Evolutionary conservation across 2,113 vertebrate genomes (phyloP), one percentile per base, ranked within the genome.

Genomic region (Holacanthus passer): DNA sequence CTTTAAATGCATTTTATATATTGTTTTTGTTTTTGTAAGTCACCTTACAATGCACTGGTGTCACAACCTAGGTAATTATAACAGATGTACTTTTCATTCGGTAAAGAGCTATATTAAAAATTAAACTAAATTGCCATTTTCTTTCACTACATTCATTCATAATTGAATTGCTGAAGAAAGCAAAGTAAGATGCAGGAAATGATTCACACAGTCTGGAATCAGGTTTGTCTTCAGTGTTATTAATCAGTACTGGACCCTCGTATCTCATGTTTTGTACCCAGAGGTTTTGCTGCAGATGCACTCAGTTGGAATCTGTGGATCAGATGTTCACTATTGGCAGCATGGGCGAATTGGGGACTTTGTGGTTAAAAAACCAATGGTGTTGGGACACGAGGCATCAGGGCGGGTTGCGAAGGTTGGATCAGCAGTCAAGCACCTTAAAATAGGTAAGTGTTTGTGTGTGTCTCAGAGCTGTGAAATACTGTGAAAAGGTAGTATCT

Each of bases 241-340:
- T 14, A 47, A n/a, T 81, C 2, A 10, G 17, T 31, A 19, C 70
- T 73, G 29, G 2, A 50, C 20, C 4, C 12, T 41, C 55, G 8
- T 62, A 6, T 19, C 48, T 78, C 19, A 1, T 79, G 24, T 88
- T 24, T 58, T 85, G 43, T 41, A 7, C 53, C 9, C 88, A 99
- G 98, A 99, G 47, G 98, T 98, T 9, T 93, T 99, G 24, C 91
- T 99, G 39, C 95, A 92, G 93, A 99, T 99, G 96, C 97, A 99
- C 89, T 99, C 98, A 0, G 97, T 99, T 1, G 98, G 98, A 27
- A 99, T 99, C 88, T 99, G 98, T 0, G 97, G 98, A 1, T 99
- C 98, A 0, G 98, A 99, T 0, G 96, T 99, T 65, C 98, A 99
- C 90, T 99, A 96, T 86, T 99, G 98, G 98, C 96, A 97, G 86